A percentile compares a stretch with the other conserved stretches of the same genome.
Evolutionary conservation across 2,888 invertebrate species (phyloP).

Genomic region (Shargacucullia verbasci): DNA sequence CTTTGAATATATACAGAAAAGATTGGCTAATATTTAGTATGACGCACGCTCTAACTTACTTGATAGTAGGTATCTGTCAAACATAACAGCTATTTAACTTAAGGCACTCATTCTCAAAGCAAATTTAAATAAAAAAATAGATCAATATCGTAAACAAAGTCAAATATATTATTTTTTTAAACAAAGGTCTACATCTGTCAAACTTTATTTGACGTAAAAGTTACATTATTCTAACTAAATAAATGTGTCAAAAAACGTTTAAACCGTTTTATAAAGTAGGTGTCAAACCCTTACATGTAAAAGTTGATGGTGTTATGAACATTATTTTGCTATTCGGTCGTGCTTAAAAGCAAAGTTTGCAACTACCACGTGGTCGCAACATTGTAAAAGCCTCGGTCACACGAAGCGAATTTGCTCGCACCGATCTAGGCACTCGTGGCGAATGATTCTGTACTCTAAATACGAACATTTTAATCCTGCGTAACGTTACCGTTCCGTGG

Average conservation of each 20-base stretch:
- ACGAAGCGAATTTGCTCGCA: too few species aligned
- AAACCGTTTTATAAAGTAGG: constrained; percentile 19
- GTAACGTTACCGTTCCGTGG: too few species aligned
- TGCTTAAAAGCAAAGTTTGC: constrained; percentile 48
- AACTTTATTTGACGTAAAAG: constrained; percentile 28
- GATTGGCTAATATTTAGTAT: too few species aligned
- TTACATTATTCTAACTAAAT: constrained; percentile 23
- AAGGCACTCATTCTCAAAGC: constrained; percentile 21
- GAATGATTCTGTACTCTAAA: too few species aligned
- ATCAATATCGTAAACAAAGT: constrained; percentile 7
- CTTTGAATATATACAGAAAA: too few species aligned
- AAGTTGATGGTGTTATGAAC: constrained; percentile 37
- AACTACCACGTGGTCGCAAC: constrained; percentile 24
- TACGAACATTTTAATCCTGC: too few species aligned
- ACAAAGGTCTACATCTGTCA: constrained; percentile 13
- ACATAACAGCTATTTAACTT: constrained; percentile 30
- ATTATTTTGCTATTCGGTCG: constrained; percentile 14
- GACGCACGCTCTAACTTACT: background rate
- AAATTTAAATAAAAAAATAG: constrained; percentile 32
- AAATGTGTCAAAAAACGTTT: constrained; percentile 13
- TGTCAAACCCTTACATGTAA: constrained; percentile 12
- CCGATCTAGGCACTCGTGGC: too few species aligned
- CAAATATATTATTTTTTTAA: constrained; percentile 11
- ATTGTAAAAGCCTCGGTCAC: too few species aligned
- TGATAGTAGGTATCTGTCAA: background rate